These are phyloP conservation scores for Leptinotarsa peninsularis DNA, from an alignment of 2,888 invertebrate species.

Conservation along the genomic window DNA sequence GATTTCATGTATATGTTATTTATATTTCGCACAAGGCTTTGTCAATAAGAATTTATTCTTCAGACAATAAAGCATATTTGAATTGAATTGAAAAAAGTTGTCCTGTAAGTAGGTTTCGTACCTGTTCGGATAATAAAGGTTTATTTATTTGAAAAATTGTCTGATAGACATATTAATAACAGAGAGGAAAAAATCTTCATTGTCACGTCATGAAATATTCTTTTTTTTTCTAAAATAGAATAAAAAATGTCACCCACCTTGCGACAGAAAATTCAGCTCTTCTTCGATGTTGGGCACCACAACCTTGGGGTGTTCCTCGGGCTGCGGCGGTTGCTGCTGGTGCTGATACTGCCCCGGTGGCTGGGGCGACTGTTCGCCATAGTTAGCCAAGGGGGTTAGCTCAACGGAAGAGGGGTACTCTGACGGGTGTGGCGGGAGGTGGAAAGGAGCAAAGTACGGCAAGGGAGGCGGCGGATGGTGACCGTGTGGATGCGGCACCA, in stretches of 20 bases:
- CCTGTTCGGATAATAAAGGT: no score
- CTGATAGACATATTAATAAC: no score
- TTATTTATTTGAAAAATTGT: no score
- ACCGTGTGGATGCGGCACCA: conserved; percentile 74
- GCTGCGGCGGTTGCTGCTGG: conserved; percentile 60
- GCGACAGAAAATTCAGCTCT: conserved; percentile 84
- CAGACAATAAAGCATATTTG: no score
- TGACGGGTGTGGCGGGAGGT: conserved; percentile 71
- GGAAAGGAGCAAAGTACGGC: conserved; percentile 83
- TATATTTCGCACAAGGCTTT: no score
- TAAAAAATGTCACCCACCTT: conserved; percentile 58
- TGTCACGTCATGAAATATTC: no score
- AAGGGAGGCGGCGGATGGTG: conserved; percentile 74
- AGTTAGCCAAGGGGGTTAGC: conserved; percentile 72
- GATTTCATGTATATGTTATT: no score
- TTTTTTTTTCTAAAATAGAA: not conserved
- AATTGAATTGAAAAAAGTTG: no score
- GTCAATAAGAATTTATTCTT: no score
- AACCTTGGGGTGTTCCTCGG: conserved; percentile 82
- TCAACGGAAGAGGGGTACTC: conserved; percentile 72
- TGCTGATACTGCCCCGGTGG: conserved; percentile 53
- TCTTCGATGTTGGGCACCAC: conserved; percentile 91
- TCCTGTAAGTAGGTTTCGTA: no score
- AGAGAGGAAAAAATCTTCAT: no score
- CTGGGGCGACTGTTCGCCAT: conserved; percentile 67